phyloP scores from a whole-genome alignment of 2,797 vertebrate genomes.

The Premnoplex brunnescens region DNA sequence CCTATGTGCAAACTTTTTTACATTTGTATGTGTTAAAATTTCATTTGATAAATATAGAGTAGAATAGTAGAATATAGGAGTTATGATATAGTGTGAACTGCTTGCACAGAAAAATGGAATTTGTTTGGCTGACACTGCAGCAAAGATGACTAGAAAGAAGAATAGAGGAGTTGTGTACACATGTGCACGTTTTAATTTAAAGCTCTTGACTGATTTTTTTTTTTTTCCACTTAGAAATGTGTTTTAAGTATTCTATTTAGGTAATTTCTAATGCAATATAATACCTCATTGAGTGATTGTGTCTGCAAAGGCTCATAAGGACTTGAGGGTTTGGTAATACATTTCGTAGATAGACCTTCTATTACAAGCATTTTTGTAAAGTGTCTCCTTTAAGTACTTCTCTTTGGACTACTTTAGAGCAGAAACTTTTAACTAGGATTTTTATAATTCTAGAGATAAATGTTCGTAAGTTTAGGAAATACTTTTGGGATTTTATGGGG shows the following conservation, averaged over 20 bases:
- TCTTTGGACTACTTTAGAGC: background rate
- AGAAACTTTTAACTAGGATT: background rate
- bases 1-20: background rate
- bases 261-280: background rate
- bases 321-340: background rate
- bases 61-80: background rate
- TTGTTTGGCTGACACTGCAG: background rate
- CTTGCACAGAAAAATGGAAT: background rate
- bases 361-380: background rate
- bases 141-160: background rate
- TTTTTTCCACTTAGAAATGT: background rate
- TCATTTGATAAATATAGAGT: background rate
- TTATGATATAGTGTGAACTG: background rate
- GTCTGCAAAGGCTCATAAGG: background rate
- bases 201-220: background rate
- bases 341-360: background rate
- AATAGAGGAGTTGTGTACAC: background rate
- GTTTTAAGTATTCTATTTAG: background rate
- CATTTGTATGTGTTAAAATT: background rate
- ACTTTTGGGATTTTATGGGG: background rate
- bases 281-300: background rate
- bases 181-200: background rate
- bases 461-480: background rate
- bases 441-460: background rate
- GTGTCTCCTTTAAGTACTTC: background rate